These are phyloP conservation scores for Thamnaconus septentrionalis DNA, from an alignment of 2,113 vertebrate genomes.

Conservation along the genomic window DNA sequence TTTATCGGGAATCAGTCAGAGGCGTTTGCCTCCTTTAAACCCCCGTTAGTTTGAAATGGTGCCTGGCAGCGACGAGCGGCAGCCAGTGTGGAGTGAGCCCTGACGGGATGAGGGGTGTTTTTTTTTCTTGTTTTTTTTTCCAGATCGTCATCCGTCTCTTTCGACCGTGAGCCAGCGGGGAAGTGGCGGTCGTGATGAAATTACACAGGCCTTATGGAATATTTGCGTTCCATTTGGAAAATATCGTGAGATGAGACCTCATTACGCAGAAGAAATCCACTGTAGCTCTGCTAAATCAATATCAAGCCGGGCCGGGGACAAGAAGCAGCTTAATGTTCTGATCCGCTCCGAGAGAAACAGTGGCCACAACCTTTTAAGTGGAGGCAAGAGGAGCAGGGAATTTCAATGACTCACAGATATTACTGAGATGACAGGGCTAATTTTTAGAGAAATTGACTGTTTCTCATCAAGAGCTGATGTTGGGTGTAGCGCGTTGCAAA, in stretches of 20 bases:
- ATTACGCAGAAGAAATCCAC: constrained; percentile 66
- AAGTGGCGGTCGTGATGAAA: constrained; percentile 63
- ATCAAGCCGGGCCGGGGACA: constrained; percentile 23
- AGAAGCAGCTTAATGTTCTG: constrained; percentile 39
- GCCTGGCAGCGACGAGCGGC: constrained; percentile 31
- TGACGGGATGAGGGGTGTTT: constrained; percentile 29
- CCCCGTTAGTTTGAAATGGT: constrained; percentile 23
- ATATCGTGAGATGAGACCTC: constrained; percentile 63
- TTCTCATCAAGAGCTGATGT: constrained; percentile 8
- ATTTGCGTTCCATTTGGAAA: constrained; percentile 65
- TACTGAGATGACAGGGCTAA: constrained; percentile 8
- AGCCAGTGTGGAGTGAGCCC: constrained; percentile 32
- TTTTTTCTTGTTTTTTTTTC: too few species aligned
- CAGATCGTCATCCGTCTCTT: constrained; percentile 45
- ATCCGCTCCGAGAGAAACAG: constrained; percentile 43
- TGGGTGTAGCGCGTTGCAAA: too few species aligned
- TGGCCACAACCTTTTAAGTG: constrained; percentile 36
- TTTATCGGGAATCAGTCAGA: constrained; percentile 9
- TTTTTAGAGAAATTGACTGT: constrained; percentile 19
- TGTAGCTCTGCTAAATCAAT: constrained; percentile 62
- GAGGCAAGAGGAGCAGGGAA: constrained; percentile 34
- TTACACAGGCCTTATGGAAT: constrained; percentile 62
- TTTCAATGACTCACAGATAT: constrained; percentile 38
- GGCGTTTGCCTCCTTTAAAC: constrained; percentile 17
- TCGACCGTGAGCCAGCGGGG: constrained; percentile 41